These are phyloP conservation scores for Metopolophium dirhodum DNA, from an alignment of 1,140 invertebrate species.

Conservation along the genomic window DNA sequence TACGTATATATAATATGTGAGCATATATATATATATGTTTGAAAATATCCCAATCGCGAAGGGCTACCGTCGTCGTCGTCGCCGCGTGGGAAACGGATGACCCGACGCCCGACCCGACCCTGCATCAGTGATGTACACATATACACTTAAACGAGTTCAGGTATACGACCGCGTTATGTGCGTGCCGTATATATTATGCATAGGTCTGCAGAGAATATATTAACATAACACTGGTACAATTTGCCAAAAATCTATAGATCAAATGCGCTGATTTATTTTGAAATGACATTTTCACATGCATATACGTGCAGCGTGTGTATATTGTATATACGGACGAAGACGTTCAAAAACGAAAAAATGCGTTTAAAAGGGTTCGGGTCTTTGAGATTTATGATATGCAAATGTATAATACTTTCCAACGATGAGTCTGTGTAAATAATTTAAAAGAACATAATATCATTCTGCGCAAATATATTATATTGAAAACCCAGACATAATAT, in stretches of 20 bases:
- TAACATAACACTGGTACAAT: slow-evolving; percentile 50
- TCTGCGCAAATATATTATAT: background rate
- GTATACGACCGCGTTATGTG: background rate
- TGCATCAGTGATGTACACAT: background rate
- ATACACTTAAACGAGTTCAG: slow-evolving; percentile 35
- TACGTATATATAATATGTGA: background rate
- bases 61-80: slow-evolving; percentile 16
- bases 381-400: background rate
- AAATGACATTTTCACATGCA: slow-evolving; percentile 28
- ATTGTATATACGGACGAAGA: background rate
- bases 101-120: slow-evolving; percentile 21
- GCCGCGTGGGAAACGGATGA: slow-evolving; percentile 54
- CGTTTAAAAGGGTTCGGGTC: background rate
- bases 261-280: slow-evolving; percentile 23
- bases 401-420: background rate
- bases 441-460: background rate
- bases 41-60: slow-evolving; percentile 31
- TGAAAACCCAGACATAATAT: background rate
- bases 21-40: background rate
- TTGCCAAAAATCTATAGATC: slow-evolving; percentile 24
- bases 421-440: background rate
- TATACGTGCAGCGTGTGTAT: background rate
- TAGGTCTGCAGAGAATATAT: background rate
- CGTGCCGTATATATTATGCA: background rate
- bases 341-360: background rate